Conservation (phyloP, 2,113 vertebrate genomes). For the Pycnonotus jocosus region DNA sequence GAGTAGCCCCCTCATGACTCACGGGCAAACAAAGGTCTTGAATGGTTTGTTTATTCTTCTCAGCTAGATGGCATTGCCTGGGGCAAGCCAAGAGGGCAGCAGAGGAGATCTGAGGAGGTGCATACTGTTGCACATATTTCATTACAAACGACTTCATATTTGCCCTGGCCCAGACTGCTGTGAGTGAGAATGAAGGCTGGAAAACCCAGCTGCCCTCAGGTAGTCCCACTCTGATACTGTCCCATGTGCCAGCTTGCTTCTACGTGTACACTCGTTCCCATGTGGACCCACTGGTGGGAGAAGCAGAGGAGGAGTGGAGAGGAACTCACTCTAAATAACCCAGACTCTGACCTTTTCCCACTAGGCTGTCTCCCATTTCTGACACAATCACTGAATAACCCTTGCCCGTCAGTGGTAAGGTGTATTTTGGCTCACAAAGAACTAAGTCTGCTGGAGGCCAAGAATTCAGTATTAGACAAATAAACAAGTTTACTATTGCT, state of each 20-base stretch:
- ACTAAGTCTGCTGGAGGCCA: background rate
- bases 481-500: background rate
- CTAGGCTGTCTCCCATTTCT: background rate
- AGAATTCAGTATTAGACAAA: background rate
- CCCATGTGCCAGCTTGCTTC: fast-evolving
- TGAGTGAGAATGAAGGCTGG: background rate
- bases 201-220: background rate
- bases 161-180: background rate
- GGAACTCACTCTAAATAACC: background rate
- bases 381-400: background rate
- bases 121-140: background rate
- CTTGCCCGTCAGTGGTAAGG: background rate
- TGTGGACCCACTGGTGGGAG: background rate
- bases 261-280: fast-evolving
- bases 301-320: background rate
- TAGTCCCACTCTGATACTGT: background rate
- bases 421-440: conserved; percentile 10
- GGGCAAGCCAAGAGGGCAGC: conserved; percentile 10
- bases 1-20: conserved; percentile 71
- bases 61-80: conserved; percentile 33
- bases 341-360: background rate
- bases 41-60: conserved; percentile 69
- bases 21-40: conserved; percentile 60
- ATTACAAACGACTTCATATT: conserved; percentile 10
- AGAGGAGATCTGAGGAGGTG: conserved; percentile 13